These are phyloP conservation scores for Xiphophorus couchianus DNA, from an alignment of 2,113 vertebrate genomes.

Conservation along the genomic window DNA sequence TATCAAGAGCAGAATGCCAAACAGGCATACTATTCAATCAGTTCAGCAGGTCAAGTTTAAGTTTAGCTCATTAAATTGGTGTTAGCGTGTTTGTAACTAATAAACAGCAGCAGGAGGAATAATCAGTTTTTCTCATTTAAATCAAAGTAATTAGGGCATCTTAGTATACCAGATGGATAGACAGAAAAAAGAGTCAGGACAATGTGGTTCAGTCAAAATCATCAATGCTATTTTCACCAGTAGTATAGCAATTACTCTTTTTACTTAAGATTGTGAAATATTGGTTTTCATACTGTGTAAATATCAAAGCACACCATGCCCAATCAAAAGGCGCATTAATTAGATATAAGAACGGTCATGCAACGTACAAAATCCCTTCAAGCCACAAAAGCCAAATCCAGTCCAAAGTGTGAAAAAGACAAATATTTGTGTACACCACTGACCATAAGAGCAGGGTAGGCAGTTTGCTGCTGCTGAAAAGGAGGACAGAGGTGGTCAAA, in stretches of 20 bases:
- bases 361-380: conserved; percentile 41
- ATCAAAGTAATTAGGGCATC: no score
- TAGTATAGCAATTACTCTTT: not conserved
- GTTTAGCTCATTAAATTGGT: not conserved
- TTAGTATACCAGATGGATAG: not conserved
- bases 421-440: conserved; percentile 44
- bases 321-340: conserved; percentile 15
- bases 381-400: conserved; percentile 30
- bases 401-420: conserved; percentile 19
- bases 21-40: not conserved
- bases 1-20: not conserved
- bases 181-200: not conserved
- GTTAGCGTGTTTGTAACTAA: not conserved
- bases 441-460: conserved; percentile 66
- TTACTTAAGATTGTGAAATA: no score
- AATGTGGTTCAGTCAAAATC: not conserved
- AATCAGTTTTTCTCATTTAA: not conserved
- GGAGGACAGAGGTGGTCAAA: conserved; percentile 35
- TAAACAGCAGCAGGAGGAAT: not conserved
- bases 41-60: not conserved
- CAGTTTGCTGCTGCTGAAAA: conserved; percentile 66
- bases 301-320: not conserved
- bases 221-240: not conserved
- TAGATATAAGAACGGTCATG: conserved; percentile 39
- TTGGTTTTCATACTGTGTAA: no score